Evolutionary conservation across 2,888 invertebrate genomes (phyloP), one percentile per base, ranked within the genome.

Genomic region (Ophraella communa): DNA sequence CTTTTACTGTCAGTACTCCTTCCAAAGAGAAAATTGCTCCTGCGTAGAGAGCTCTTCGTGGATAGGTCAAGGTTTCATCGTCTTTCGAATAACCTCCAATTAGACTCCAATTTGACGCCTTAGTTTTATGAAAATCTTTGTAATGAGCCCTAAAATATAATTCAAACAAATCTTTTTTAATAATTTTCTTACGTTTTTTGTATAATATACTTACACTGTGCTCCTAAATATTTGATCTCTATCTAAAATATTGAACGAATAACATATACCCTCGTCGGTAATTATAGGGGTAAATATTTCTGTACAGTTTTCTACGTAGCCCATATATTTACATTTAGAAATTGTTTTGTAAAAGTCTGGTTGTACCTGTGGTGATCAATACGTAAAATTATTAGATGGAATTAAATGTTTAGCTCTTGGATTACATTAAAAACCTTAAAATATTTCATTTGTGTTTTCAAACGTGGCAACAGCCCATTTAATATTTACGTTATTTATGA

Each of bases 241-340:
- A 49, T 85, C 85, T 58, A 91, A 77, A 51, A 87, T 87, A 72
- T 91, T 91, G 73, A 90, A 91, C 1, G 89, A 88, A 68, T 87
- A 90, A 74, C 91, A 91, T 4, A 89, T 81, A 0, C 91, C 91
- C 77, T 91, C 91, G 71, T 90, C 90, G 0, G 91, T 91, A 49
- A 90, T 71, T 57, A 88, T 85, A 1, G 88, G 87, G 0, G 83
- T 85, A 74, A 91, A 90, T 1, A 88, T 77, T 4, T 85, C 81
- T 0, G 83, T 77, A 73, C 90, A 90, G 11, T 75, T 39, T 5
- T 42, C 35, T 0, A n/a, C 5, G n/a, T 66, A 42, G 3, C 69
- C 71, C 72, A 73, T 71, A 54, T 66, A 74, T 27, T 45, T 56
- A 17, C 65, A 65, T 1, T 52, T 21, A 0, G 60, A 65, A 17